Conservation (phyloP, 30 jellyfish, hydroid and myxozoan species). For the Clytia hemisphaerica region DNA sequence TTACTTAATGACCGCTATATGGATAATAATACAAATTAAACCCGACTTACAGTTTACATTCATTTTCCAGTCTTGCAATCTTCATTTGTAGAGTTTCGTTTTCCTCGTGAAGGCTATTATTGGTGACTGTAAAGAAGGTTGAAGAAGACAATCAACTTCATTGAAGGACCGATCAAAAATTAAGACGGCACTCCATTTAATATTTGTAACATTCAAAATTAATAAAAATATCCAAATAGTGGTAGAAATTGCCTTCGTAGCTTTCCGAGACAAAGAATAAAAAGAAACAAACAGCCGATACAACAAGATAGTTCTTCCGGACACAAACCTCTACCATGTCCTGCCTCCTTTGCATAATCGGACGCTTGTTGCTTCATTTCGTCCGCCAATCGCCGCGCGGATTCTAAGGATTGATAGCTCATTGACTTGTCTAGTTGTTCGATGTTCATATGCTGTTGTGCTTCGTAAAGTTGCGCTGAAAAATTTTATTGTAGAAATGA, state of each 20-base stretch:
- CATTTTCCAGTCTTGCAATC: slow-evolving; percentile 16
- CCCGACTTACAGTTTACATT: slow-evolving; percentile 32
- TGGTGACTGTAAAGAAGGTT: slow-evolving; percentile 1
- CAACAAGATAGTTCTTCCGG: neutral
- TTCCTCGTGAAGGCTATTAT: slow-evolving; percentile 11
- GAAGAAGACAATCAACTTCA: neutral
- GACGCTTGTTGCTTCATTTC: slow-evolving; percentile 28
- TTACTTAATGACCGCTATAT: too few species aligned
- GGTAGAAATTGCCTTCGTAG: too few species aligned
- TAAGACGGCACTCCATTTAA: too few species aligned
- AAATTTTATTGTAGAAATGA: too few species aligned
- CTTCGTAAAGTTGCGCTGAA: slow-evolving; percentile 20
- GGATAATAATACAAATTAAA: too few species aligned
- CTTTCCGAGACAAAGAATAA: neutral
- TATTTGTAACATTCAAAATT: too few species aligned
- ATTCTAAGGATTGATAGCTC: neutral
- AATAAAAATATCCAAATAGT: too few species aligned
- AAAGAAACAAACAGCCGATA: neutral
- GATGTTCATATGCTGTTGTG: slow-evolving; percentile 4
- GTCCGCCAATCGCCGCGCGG: slow-evolving; percentile 11
- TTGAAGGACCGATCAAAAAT: too few species aligned
- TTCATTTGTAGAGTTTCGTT: slow-evolving; percentile 23
- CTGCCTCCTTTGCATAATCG: slow-evolving; percentile 18
- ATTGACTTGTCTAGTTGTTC: slow-evolving; percentile 8
- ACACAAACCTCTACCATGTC: slow-evolving; percentile 8